phyloP scores from a whole-genome alignment of 2,888 invertebrate species.

The Auanema freiburgensis region DNA sequence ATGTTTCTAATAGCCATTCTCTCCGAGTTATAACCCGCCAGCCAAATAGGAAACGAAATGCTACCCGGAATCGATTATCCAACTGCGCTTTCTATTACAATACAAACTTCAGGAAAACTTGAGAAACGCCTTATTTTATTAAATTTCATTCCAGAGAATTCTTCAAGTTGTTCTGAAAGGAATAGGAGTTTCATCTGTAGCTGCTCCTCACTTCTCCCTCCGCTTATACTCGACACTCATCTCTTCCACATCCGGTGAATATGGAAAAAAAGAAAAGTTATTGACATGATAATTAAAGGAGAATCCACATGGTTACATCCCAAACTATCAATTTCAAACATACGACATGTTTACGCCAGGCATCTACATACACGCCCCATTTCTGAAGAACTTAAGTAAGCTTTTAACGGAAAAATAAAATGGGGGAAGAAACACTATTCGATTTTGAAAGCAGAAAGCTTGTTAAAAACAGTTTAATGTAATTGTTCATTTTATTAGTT shows the following conservation, averaged over 20 bases:
- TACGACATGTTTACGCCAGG: slow-evolving; percentile 32
- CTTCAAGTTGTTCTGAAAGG: slow-evolving; percentile 55
- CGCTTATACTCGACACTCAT: slow-evolving; percentile 47
- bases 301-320: slow-evolving; percentile 60
- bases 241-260: slow-evolving; percentile 35
- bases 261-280: slow-evolving; percentile 1
- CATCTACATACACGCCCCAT: slow-evolving; percentile 34
- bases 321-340: slow-evolving; percentile 32
- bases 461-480: too few relatives aligned
- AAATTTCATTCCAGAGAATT: slow-evolving; percentile 45
- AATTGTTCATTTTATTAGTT: too few relatives aligned
- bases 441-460: too few relatives aligned
- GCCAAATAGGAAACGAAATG: neutral
- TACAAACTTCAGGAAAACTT: too few relatives aligned
- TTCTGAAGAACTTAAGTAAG: slow-evolving; percentile 42
- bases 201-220: slow-evolving; percentile 55
- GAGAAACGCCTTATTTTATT: neutral
- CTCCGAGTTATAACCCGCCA: neutral
- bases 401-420: too few relatives aligned
- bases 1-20: neutral
- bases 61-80: neutral
- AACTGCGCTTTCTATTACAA: neutral
- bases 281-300: slow-evolving; percentile 21
- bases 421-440: too few relatives aligned
- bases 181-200: slow-evolving; percentile 52